Base-by-base conservation (phyloP, 1,140 invertebrate genomes). In the Drosophila sproati region DNA sequence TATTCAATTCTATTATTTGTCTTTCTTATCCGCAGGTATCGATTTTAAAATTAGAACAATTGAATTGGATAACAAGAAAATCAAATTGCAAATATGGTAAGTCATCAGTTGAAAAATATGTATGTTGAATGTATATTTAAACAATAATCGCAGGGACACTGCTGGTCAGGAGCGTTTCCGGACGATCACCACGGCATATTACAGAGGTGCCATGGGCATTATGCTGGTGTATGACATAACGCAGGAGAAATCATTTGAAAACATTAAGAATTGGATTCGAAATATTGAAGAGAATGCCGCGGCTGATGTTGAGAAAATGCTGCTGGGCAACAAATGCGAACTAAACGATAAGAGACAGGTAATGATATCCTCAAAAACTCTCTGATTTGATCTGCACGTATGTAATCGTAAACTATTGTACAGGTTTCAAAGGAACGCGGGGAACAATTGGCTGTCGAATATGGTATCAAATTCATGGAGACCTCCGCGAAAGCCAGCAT, bases 21-120 rank as follows among this genome's bases (percentile, higher is more conserved):
- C 54, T 34, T 59, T 79, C 92, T 83, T 82, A 80, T 69, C 95
- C 94, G 77, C 94, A 99, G 98, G 98, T 92, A 99, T 99, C 93
- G 98, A 99, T 94, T 99, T 99, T 94, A 99, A 99, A 95, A 99
- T 99, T 93, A 96, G 98, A 93, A 99, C 98, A 91, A 98, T 99
- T 92, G 98, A 99, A 94, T 94, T 99, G 88, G 97, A 98, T 93
- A 98, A 98, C 41, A 99, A 99, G 93, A 99, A 98, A 94, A 99
- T 99, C 70, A 99, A 99, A 94, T 94, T 99, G 91, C 98, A 99
- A 94, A 99, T 99, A 95, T 99, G 98, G 98, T 97, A 94, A 95
- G 67, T 78, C 6, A 57, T 63, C 39, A 34, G 60, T 31, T 10
- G 10, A 37, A 39, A 35, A 4, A n/a, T 56, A 29, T 34, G 43